These are phyloP conservation scores for Netelia fuscicornis DNA, from an alignment of 2,888 invertebrate genomes.

Conservation along the genomic window DNA sequence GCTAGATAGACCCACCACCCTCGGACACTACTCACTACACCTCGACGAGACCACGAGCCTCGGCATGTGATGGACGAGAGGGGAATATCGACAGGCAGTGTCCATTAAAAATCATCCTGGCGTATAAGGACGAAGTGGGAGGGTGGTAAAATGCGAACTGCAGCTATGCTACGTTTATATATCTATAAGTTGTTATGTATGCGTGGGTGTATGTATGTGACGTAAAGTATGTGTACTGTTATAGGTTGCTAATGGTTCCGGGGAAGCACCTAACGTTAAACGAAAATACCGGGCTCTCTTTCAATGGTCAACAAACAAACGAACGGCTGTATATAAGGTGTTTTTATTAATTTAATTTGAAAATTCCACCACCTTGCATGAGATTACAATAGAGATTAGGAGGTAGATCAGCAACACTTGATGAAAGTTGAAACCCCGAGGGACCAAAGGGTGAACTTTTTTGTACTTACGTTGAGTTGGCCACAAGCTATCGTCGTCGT, in stretches of 20 bases:
- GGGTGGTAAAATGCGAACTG: constrained; percentile 36
- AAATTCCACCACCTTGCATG: no score
- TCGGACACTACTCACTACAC: constrained; percentile 30
- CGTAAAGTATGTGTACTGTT: neutral
- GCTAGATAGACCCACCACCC: constrained; percentile 13
- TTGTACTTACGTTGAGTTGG: no score
- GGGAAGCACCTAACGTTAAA: neutral
- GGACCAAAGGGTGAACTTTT: no score
- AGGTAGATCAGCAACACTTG: no score
- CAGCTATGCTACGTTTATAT: neutral
- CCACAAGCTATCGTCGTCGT: no score
- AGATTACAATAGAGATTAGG: no score
- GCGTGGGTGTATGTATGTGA: neutral
- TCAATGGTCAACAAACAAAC: no score
- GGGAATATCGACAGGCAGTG: constrained; percentile 78
- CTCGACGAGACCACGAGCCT: constrained; percentile 45
- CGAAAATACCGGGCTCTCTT: constrained; percentile 1
- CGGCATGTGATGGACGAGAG: constrained; percentile 75
- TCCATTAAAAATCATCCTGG: constrained; percentile 75
- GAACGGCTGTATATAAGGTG: no score
- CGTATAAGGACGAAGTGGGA: constrained; percentile 45
- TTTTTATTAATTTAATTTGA: no score
- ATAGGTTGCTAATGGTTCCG: constrained; percentile 5
- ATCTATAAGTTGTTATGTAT: neutral
- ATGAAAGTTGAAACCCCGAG: no score